These are phyloP conservation scores for Formica selysi DNA, from an alignment of 1,140 invertebrate species.

Conservation along the genomic window DNA sequence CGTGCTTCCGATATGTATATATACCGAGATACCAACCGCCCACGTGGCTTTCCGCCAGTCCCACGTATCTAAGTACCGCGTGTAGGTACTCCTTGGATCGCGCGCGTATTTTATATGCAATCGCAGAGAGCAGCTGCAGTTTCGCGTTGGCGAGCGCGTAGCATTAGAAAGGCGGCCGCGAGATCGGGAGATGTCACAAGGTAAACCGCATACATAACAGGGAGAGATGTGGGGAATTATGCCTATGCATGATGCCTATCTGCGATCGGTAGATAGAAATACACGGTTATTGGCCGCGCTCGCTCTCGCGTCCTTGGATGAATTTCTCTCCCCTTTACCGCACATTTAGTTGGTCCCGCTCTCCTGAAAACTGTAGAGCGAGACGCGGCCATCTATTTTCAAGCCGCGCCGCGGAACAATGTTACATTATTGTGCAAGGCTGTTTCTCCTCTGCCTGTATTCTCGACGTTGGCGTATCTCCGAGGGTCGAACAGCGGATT, in stretches of 20 bases:
- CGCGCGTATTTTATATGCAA: neutral
- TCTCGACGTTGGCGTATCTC: conserved; percentile 18
- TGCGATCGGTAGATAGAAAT: conserved; percentile 54
- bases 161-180: conserved; percentile 83
- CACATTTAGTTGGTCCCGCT: neutral
- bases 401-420: neutral
- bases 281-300: conserved; percentile 36
- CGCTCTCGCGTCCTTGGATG: conserved; percentile 59
- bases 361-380: neutral
- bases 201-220: conserved; percentile 84
- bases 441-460: neutral
- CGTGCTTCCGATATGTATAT: conserved; percentile 63
- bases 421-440: conserved; percentile 18
- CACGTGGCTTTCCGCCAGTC: conserved; percentile 53
- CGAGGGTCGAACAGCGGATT: conserved; percentile 55
- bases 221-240: conserved; percentile 78
- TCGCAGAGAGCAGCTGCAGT: conserved; percentile 34
- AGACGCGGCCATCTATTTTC: conserved; percentile 46
- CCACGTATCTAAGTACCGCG: conserved; percentile 60
- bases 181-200: conserved; percentile 83
- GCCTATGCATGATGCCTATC: conserved; percentile 66
- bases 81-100: conserved; percentile 34
- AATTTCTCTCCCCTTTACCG: conserved; percentile 56
- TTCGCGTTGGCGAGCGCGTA: conserved; percentile 60
- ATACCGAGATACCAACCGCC: conserved; percentile 68